These are phyloP conservation scores for Saturnia pavonia DNA, from an alignment of 2,888 invertebrate species.

Conservation along the genomic window DNA sequence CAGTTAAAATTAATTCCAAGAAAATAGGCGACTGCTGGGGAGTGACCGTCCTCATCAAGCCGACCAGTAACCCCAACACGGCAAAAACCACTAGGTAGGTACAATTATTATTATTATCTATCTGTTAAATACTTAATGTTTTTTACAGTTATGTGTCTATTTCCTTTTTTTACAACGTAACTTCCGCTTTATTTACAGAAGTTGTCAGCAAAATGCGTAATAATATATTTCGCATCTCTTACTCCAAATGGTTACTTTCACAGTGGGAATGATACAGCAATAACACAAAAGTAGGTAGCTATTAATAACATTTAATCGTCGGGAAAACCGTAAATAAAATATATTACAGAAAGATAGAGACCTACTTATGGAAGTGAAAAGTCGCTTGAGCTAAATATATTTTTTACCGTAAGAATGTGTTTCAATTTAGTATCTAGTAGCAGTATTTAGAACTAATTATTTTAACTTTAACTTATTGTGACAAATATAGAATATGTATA, in stretches of 20 bases:
- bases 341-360: slow-evolving; percentile 36
- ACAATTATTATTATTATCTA: neutral
- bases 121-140: neutral
- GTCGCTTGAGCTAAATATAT: slow-evolving; percentile 32
- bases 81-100: neutral
- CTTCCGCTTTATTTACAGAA: neutral
- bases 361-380: slow-evolving; percentile 21
- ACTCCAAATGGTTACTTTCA: neutral
- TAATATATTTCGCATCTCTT: neutral
- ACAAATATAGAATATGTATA: neutral
- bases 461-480: neutral
- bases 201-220: neutral
- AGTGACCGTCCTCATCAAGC: neutral
- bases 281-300: slow-evolving; percentile 7
- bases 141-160: neutral
- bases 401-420: neutral
- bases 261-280: neutral
- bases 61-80: neutral
- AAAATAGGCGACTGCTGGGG: neutral
- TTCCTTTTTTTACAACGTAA: neutral
- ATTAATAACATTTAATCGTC: slow-evolving; percentile 16
- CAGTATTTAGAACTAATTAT: neutral
- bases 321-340: slow-evolving; percentile 16
- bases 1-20: neutral
- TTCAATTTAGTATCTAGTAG: slow-evolving; percentile 40